Evolutionary conservation across 1,140 invertebrate species (phyloP), one percentile per base, ranked within the genome.

Genomic region (Nasonia vitripennis): DNA sequence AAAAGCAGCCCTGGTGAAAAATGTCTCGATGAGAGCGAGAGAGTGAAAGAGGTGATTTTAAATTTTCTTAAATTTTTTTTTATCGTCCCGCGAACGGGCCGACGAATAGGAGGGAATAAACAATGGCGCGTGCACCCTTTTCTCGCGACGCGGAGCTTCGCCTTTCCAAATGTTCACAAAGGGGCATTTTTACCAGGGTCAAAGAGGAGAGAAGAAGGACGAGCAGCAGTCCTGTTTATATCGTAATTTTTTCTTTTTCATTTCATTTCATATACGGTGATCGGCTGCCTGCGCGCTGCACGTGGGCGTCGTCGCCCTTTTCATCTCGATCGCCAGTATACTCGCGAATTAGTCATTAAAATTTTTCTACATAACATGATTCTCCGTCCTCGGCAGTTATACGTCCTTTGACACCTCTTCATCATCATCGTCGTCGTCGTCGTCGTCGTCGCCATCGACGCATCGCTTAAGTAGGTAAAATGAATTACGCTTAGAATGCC

Each of bases 291-390:
- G 78, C 77, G 27, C 48, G 51, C 51, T 71, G 23, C 77, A 20
- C 48, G 20, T 27, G 20, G 41, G 75, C 75, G 7, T 62, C 17
- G 55, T 20, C 77, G 4, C 51, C 12, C 77, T 23, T 20, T 31
- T 62, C 27, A 82, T 70, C 86, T 88, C 87, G 86, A 87, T 89
- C 55, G 87, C 88, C 87, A 87, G 87, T 86, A 88, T 90, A 90
- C 87, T 90, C 88, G 55, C 55, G 55, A n/a, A 62, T 62, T 62
- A 62, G 55, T 87, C 88, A 88, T 85, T 88, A 87, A 87, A 87
- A 87, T 89, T 88, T 87, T 82, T 86, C 88, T 90, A 90, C 87
- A 62, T 62, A 62, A 62, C 55, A 62, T 62, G 55, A 62, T 62
- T 62, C 55, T 62, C 55, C 55, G 55, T 62, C 55, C 55, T 62